Evolutionary conservation across 2,113 vertebrate species (phyloP).

Genomic region (Nothocercus nigrocapillus): DNA sequence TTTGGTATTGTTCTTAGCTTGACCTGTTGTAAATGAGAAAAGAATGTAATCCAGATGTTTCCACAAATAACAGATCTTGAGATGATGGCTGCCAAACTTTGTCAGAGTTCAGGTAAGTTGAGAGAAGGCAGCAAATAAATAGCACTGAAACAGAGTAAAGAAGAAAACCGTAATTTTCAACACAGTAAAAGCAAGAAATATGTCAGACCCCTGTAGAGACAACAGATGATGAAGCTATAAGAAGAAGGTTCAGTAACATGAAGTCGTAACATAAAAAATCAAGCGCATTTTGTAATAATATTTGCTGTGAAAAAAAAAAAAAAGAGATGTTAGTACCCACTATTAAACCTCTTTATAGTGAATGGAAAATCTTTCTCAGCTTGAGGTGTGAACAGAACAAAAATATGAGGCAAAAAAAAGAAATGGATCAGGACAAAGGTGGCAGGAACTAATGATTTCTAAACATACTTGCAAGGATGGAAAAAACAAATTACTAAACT

Average conservation of each 20-base stretch:
- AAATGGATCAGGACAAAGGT: background rate
- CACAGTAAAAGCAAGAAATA: background rate
- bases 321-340: background rate
- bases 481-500: background rate
- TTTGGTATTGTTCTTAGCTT: background rate
- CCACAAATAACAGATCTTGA: background rate
- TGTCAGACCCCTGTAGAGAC: background rate
- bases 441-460: background rate
- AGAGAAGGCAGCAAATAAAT: background rate
- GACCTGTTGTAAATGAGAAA: background rate
- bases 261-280: background rate
- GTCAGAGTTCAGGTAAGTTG: background rate
- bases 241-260: background rate
- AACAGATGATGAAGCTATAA: background rate
- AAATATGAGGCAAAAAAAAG: background rate
- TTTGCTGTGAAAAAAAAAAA: background rate
- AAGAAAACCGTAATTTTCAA: background rate
- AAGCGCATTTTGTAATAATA: background rate
- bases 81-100: background rate
- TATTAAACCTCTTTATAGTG: background rate
- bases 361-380: background rate
- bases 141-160: background rate
- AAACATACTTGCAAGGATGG: background rate
- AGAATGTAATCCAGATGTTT: background rate
- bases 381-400: background rate